Conservation (phyloP, 2,797 vertebrate genomes). For the Tragelaphus eurycerus region DNA sequence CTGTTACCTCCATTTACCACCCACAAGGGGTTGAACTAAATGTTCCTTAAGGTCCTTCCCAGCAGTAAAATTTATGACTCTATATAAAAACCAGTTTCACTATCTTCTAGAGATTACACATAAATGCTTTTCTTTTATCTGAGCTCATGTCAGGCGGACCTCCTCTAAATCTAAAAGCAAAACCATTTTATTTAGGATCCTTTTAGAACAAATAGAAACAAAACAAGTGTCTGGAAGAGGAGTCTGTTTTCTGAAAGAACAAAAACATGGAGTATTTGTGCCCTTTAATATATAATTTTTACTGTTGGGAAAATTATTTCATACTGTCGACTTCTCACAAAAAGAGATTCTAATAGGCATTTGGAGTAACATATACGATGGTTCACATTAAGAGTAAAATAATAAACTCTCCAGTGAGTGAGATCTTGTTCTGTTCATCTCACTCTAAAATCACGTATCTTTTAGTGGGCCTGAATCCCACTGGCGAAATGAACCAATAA, state of each 20-base stretch:
- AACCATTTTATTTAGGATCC: conserved; percentile 60
- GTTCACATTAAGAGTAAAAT: conserved; percentile 26
- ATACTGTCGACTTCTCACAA: conserved; percentile 8
- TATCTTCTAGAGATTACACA: conserved; percentile 72
- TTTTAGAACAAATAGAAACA: conserved; percentile 52
- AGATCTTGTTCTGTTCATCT: background rate
- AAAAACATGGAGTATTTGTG: background rate
- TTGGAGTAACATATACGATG: conserved; percentile 34
- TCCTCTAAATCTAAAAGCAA: conserved; percentile 62
- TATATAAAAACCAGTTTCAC: conserved; percentile 72
- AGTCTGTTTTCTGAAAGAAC: conserved; percentile 4
- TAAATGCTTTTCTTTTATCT: conserved; percentile 68
- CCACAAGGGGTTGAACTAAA: conserved; percentile 47
- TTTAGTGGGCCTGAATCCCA: conserved; percentile 4
- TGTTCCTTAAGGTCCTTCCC: conserved; percentile 48
- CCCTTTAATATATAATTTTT: background rate
- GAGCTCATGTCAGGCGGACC: conserved; percentile 32
- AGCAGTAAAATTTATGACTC: conserved; percentile 63
- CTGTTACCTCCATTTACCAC: conserved; percentile 53
- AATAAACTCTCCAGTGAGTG: conserved; percentile 2
- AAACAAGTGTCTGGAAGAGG: background rate
- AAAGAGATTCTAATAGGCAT: conserved; percentile 52
- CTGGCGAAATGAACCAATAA: conserved; percentile 52
- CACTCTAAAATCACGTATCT: background rate
- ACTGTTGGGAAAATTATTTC: background rate